Evolutionary conservation across 2,888 invertebrate species (phyloP).

Genomic region (Trachelus tabidus): DNA sequence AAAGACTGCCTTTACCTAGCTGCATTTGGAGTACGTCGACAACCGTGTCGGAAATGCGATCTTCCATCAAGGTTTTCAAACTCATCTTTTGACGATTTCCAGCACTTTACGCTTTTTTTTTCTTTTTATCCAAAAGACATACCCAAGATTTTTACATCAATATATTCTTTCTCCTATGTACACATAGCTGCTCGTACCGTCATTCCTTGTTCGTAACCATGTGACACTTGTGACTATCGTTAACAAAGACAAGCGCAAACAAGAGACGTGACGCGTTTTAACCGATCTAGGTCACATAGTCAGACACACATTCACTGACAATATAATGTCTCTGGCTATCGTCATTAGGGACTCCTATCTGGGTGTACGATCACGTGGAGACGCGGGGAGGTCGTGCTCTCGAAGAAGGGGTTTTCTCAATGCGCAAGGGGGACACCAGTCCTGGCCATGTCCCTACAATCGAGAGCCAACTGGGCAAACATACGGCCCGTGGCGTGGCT

Average conservation of each 20-base stretch:
- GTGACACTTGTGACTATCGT: background rate
- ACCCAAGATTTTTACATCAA: background rate
- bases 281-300: background rate
- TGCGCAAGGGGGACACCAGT: background rate
- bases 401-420: background rate
- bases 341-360: background rate
- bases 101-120: no score
- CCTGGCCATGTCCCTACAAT: constrained; percentile 25
- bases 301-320: background rate
- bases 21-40: constrained; percentile 41
- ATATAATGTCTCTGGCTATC: background rate
- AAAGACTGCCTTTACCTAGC: constrained; percentile 13
- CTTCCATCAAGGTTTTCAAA: constrained; percentile 14
- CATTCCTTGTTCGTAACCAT: background rate
- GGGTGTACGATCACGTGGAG: background rate
- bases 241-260: background rate
- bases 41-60: constrained; percentile 40
- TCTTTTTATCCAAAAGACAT: background rate
- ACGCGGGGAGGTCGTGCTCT: background rate
- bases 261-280: background rate
- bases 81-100: no score
- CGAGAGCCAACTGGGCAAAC: constrained; percentile 38
- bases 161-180: background rate
- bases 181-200: background rate
- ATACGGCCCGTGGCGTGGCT: constrained; percentile 29